These are phyloP conservation scores for Phocoena sinus DNA, from an alignment of 2,113 vertebrate species.

Conservation along the genomic window DNA sequence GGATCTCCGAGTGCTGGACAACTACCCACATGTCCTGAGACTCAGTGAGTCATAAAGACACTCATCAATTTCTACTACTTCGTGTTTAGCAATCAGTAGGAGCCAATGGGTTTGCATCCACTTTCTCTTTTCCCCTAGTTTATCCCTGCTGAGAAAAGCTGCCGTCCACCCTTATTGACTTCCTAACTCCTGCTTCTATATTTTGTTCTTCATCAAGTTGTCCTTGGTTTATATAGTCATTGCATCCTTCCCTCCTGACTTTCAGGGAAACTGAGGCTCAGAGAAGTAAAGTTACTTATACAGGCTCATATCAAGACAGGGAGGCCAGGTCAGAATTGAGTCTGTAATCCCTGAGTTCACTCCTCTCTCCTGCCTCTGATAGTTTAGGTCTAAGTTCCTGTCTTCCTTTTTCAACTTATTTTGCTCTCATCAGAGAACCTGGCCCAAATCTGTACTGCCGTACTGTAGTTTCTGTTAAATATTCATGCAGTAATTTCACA, in stretches of 20 bases:
- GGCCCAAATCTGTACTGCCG: not conserved
- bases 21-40: not conserved
- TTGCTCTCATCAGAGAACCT: not conserved
- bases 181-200: not conserved
- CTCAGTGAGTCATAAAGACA: not conserved
- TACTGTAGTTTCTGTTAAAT: not conserved
- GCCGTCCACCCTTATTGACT: not conserved
- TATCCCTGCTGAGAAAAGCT: not conserved
- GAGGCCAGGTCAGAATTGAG: no score
- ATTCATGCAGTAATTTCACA: not conserved
- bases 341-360: not conserved
- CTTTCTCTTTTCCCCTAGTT: not conserved
- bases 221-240: not conserved
- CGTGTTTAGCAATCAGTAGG: not conserved
- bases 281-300: not conserved
- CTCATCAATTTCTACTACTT: not conserved
- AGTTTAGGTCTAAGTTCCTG: not conserved
- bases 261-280: not conserved
- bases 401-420: not conserved
- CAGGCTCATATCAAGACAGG: not conserved
- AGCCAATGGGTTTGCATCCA: not conserved
- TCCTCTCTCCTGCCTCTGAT: not conserved
- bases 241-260: not conserved
- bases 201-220: not conserved
- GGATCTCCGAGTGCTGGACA: not conserved